These are phyloP conservation scores for Rhombomys opimus DNA, from an alignment of 2,113 vertebrate genomes.

Conservation along the genomic window DNA sequence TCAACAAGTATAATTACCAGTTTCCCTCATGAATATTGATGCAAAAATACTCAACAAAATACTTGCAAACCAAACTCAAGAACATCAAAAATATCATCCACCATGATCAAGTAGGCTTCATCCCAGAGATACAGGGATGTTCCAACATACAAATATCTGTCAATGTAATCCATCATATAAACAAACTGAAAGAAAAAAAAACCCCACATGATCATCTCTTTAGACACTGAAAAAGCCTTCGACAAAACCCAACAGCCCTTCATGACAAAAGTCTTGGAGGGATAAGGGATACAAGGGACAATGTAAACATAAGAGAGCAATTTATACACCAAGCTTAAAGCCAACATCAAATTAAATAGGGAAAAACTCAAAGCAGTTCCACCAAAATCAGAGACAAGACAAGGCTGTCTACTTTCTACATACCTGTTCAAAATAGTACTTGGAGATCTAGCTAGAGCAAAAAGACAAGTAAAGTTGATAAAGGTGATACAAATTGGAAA, in stretches of 20 bases:
- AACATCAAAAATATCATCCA: background rate
- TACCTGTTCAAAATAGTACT: background rate
- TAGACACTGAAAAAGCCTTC: background rate
- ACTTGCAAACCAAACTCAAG: background rate
- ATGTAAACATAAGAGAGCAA: background rate
- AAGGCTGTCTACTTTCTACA: background rate
- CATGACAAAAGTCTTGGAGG: background rate
- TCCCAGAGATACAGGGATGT: background rate
- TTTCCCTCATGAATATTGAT: background rate
- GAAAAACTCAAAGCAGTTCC: background rate
- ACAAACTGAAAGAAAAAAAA: background rate
- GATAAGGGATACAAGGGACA: too few species aligned
- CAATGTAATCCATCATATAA: background rate
- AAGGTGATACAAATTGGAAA: too few species aligned
- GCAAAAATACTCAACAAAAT: background rate
- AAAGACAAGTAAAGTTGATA: too few species aligned
- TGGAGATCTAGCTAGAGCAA: background rate
- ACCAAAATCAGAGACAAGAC: background rate
- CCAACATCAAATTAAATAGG: background rate
- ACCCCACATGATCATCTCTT: background rate
- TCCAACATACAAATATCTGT: background rate
- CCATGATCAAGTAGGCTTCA: background rate
- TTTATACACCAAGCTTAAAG: background rate
- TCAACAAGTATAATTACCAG: background rate
- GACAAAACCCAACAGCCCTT: background rate